phyloP scores from a whole-genome alignment of 1,140 invertebrate genomes.

The Drosophila biarmipes region DNA sequence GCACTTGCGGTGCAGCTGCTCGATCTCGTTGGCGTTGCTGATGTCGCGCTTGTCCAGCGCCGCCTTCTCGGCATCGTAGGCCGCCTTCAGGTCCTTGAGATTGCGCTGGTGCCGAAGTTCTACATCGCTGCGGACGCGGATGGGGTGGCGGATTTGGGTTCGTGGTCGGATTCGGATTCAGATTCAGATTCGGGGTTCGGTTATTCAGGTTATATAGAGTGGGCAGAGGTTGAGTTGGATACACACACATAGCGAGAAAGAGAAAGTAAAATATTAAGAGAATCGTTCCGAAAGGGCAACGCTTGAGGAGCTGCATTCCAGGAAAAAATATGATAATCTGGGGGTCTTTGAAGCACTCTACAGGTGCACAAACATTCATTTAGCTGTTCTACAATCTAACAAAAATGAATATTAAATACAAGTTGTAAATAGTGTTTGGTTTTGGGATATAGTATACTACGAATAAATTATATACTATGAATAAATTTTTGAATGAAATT shows the following conservation, averaged over 20 bases:
- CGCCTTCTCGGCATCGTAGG: conserved; percentile 80
- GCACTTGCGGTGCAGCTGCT: conserved; percentile 85
- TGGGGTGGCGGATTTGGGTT: neutral
- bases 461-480: no score
- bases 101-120: conserved; percentile 80
- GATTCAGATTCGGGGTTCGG: conserved; percentile 6
- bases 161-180: neutral
- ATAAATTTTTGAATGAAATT: no score
- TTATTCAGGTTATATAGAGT: conserved; percentile 37
- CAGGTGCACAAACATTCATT: neutral
- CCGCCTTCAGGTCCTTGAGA: conserved; percentile 82
- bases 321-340: neutral
- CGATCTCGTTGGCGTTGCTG: conserved; percentile 85
- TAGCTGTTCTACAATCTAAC: neutral
- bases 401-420: neutral
- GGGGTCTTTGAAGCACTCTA: neutral
- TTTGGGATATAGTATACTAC: no score
- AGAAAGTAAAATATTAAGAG: conserved; percentile 45
- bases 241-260: conserved; percentile 53
- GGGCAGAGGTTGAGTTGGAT: conserved; percentile 26
- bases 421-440: no score
- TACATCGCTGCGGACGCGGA: conserved; percentile 63
- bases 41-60: conserved; percentile 81
- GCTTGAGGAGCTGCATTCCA: conserved; percentile 8
- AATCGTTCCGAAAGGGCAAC: conserved; percentile 4